phyloP scores from a whole-genome alignment of 2,888 invertebrate species.

The Diploptera punctata region DNA sequence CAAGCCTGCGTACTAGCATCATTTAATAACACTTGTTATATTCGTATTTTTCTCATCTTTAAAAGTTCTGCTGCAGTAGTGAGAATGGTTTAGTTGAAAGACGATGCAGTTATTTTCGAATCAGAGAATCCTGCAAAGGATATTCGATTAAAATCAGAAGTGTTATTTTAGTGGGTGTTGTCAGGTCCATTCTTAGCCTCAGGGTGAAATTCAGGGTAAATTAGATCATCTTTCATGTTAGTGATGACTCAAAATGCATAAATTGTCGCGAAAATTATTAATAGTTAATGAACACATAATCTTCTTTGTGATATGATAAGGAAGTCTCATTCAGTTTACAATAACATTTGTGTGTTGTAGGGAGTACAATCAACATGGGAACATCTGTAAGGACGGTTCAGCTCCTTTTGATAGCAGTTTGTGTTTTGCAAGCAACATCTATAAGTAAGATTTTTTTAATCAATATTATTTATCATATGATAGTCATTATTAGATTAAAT shows the following conservation, averaged over 20 bases:
- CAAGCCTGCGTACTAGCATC: conserved; percentile 34
- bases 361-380: conserved; percentile 31
- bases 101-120: neutral
- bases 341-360: neutral
- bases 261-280: no score
- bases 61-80: neutral
- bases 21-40: conserved; percentile 30
- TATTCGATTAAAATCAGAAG: neutral
- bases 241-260: conserved; percentile 21
- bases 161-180: conserved; percentile 59
- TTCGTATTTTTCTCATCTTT: neutral
- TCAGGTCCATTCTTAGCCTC: conserved; percentile 59
- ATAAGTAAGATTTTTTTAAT: conserved; percentile 43
- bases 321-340: neutral
- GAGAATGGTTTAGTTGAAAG: neutral
- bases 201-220: conserved; percentile 32
- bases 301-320: neutral
- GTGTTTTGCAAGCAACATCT: conserved; percentile 41
- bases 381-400: conserved; percentile 22
- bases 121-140: neutral
- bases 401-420: conserved; percentile 30
- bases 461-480: no score
- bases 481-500: no score
- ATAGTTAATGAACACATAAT: neutral
- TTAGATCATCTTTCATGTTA: conserved; percentile 36